Base-by-base conservation (phyloP, 2,797 vertebrate genomes). In the Taeniopygia guttata region DNA sequence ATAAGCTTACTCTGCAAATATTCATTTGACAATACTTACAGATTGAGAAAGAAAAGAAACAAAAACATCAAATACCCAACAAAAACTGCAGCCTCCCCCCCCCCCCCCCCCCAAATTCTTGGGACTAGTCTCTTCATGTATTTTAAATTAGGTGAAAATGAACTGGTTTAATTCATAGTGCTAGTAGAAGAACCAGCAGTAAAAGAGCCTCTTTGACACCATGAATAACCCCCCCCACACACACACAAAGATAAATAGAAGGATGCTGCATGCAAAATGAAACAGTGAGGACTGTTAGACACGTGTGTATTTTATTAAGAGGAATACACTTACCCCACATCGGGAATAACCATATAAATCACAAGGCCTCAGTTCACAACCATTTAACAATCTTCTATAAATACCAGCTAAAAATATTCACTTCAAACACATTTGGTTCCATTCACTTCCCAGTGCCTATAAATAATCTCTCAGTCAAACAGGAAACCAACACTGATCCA, bases 401-500 rank as follows among this genome's bases (percentile, higher is more conserved):
- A 93, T 83, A 94, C 48, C 68, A 70, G 52, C 70, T 86, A 77
- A 90, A 92, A 96, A 93, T 81, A 96, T 91, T 91, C 93, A 88
- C 75, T 75, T 85, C 45, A 91, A 96, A 92, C 32, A 26, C 76
- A 92, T 86, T 96, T 94, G 85, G 83, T 95, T 92, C 75, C 87
- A 62, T 85, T 83, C 83, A 79, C 30, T 93, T 95, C 62, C 59
- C 79, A 70, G 56, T 75, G 74, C 52, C 80, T 92, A 87, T 87
- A 93, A 92, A 94, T 82, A 94, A 82, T 70, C 80, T 68, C 73
- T 68, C 76, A 63, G 70, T 82, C 93, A 96, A 78, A 89, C 55
- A 93, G 78, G 69, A 90, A 84, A 77, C 69, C 55, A 83, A 29
- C 34, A 62, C 87, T 91, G 79, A 95, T 94, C 55, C 92, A 90